Evolutionary conservation across 2,888 invertebrate genomes (phyloP).

Genomic region (Rosalia funebris): DNA sequence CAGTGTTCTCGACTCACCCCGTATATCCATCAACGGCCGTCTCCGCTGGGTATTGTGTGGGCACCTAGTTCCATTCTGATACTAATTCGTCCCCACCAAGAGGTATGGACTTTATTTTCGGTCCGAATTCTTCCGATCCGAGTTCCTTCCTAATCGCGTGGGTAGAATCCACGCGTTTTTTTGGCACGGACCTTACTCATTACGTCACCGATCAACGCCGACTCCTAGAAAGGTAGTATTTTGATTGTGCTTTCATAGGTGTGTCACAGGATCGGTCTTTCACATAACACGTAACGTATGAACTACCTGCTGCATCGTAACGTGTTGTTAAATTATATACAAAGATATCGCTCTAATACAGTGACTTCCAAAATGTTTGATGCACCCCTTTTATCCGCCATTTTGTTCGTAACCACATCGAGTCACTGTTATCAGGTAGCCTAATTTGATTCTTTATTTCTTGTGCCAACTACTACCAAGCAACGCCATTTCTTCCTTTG

Average conservation of each 20-base stretch:
- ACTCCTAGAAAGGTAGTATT: conserved; percentile 39
- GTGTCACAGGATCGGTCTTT: conserved; percentile 23
- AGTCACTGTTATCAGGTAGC: too few species aligned
- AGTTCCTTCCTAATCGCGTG: conserved; percentile 39
- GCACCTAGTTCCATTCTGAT: conserved; percentile 29
- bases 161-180: conserved; percentile 28
- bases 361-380: too few species aligned
- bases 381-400: too few species aligned
- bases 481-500: too few species aligned
- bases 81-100: conserved; percentile 37
- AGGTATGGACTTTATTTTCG: conserved; percentile 38
- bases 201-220: conserved; percentile 32
- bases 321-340: too few species aligned
- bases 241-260: conserved; percentile 26
- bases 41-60: conserved; percentile 27
- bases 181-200: conserved; percentile 30
- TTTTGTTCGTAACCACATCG: too few species aligned
- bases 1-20: conserved; percentile 16
- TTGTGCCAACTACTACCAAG: too few species aligned
- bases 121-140: conserved; percentile 21
- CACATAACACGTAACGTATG: too few species aligned
- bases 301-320: too few species aligned
- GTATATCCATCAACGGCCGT: conserved; percentile 14
- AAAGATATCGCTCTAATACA: too few species aligned
- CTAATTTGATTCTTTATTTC: too few species aligned